Evolutionary conservation across 2,113 vertebrate genomes (phyloP), one percentile per base, ranked within the genome.

Genomic region (Entelurus aequoreus): DNA sequence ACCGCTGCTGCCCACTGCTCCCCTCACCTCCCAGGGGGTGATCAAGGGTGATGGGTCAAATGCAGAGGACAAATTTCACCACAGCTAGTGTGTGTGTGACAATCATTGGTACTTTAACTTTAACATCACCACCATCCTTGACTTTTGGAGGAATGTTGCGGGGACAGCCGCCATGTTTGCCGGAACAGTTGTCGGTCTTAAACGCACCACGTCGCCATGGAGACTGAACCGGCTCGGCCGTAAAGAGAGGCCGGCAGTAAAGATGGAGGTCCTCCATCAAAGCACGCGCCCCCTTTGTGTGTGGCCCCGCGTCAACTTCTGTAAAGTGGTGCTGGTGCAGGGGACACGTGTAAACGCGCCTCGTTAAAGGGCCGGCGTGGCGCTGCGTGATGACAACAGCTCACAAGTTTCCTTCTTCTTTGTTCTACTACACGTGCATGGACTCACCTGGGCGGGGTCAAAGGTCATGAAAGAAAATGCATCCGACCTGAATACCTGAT

Each of bases 271-370:
- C 40, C 67, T 69, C 67, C 37, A 58, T 67, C 69, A 68, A 58
- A 66, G 5, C 63, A 19, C 36, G 28, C n/a, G 28, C n/a, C 6
- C n/a, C 8, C 75, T 55, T 19, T 58, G 54, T 84, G 85, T 89
- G 88, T 85, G 85, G 84, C 42, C 42, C 7, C 40, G 9, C 40
- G 40, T 42, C 8, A 42, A 42, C 8, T 42, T 48, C 78, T 56
- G 46, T 89, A 84, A 89, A 87, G 54, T 53, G 65, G 21, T 68
- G 74, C 60, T 63, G 21, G 68, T 85, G 81, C 28, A 4, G 28
- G 28, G 28, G 28, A 28, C 28, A 28, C 36, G 50, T 47, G 48
- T 88, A 54, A 81, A 81, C 76, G 59, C 15, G 48, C 60, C 60
- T 61, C 16, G 48, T 85, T 80, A 84, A 87, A 69, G 11, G 56